Evolutionary conservation across 2,797 vertebrate genomes (phyloP), one percentile per base, ranked within the genome.

Genomic region (Sternotherus odoratus): DNA sequence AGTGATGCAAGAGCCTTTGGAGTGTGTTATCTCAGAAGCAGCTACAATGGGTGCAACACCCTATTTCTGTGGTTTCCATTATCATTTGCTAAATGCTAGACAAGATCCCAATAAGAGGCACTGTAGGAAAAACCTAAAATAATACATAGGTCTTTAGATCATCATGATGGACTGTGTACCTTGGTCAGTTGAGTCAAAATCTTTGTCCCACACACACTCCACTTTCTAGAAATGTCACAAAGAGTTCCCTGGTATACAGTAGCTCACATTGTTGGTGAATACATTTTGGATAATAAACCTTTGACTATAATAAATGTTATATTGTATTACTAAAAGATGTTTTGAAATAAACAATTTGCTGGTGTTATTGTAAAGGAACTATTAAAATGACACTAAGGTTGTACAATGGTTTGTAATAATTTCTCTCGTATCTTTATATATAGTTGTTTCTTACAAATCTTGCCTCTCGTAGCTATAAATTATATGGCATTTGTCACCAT

Each of bases 11-110:
- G 11, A 63, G 30, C 30, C 33, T 63, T 63, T 63, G 33, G 30
- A 63, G 56, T 60, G 28, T 60, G 28, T 33, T 15, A 26, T 60
- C n/a, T n/a, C n/a, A n/a, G n/a, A n/a, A n/a, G n/a, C n/a, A 63
- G 60, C 8, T 8, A n/a, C 33, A 30, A 60, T 33, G 8, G 8
- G 60, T 63, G 60, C 16, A n/a, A 63, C 16, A 33, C 16, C 33
- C 60, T 33, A 33, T 15, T 78, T n/a, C 43, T 54, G 36, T 83
- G 53, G 49, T 92, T 91, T 93, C 48, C 93, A 86, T 93, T 94
- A 94, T 88, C 80, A 56, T 95, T 93, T 82, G 12, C 19, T 12
- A 39, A 72, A 72, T 43, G 84, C 92, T 95, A 96, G 95, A 93
- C 85, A 93, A 94, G 95, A 23, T 49, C 72, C 84, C 94, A 91